phyloP scores from a whole-genome alignment of 2,888 invertebrate genomes.

The Lissonota sp. region DNA sequence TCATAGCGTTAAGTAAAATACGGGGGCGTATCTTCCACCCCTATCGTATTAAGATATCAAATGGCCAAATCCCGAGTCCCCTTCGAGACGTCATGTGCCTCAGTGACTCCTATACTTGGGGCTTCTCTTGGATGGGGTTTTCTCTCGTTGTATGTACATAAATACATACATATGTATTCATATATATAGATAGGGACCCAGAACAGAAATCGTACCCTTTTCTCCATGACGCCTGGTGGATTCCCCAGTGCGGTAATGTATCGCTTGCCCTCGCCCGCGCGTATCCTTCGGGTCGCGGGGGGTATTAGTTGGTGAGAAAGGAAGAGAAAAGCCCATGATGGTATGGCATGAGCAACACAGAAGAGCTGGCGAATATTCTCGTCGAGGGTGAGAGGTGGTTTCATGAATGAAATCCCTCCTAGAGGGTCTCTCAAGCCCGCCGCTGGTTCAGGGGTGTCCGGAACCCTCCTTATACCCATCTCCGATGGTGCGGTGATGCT shows the following conservation, averaged over 20 bases:
- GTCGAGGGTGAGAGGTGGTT: slow-evolving; percentile 71
- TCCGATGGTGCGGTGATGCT: slow-evolving; percentile 55
- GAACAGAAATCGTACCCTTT: slow-evolving; percentile 74
- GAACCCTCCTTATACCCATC: slow-evolving; percentile 79
- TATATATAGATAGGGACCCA: slow-evolving; percentile 29
- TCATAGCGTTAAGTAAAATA: slow-evolving; percentile 75
- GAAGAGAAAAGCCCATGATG: not conserved
- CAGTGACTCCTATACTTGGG: slow-evolving; percentile 62
- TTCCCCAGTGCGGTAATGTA: slow-evolving; percentile 73
- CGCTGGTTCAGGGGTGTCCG: slow-evolving; percentile 76
- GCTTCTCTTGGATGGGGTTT: slow-evolving; percentile 57
- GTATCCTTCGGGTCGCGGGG: slow-evolving; percentile 55
- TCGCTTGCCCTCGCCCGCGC: slow-evolving; percentile 76
- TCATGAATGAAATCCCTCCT: slow-evolving; percentile 83
- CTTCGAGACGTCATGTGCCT: slow-evolving; percentile 77
- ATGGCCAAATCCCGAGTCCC: slow-evolving; percentile 79
- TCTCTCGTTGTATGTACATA: slow-evolving; percentile 25
- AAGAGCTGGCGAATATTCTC: slow-evolving; percentile 59
- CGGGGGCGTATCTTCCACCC: slow-evolving; percentile 76
- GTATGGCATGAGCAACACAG: no score
- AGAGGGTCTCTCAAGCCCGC: slow-evolving; percentile 76
- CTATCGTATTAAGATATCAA: slow-evolving; percentile 83
- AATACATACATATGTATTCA: slow-evolving; percentile 4
- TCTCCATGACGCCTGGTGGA: slow-evolving; percentile 61
- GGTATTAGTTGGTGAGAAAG: not conserved